Evolutionary conservation across 2,888 invertebrate species (phyloP).

Genomic region (Xanthorhoe spadicearia): DNA sequence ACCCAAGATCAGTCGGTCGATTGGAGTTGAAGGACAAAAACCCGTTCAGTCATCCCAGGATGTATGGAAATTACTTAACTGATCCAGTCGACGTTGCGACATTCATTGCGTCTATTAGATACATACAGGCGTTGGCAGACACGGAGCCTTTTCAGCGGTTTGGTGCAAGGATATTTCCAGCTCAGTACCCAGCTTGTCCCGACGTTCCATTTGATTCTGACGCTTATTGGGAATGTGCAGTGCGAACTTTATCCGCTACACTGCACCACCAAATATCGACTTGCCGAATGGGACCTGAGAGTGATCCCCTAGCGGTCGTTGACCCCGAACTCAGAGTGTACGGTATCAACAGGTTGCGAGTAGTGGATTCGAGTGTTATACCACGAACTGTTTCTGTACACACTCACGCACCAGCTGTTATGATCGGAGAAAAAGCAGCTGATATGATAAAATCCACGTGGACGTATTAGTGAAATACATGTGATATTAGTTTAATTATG

Average conservation of each 20-base stretch:
- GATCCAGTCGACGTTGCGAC: constrained; percentile 86
- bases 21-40: constrained; percentile 86
- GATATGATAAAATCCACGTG: constrained; percentile 82
- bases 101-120: constrained; percentile 85
- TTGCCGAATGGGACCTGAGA: constrained; percentile 86
- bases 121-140: constrained; percentile 74
- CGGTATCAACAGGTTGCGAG: constrained; percentile 76
- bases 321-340: constrained; percentile 84
- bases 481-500: constrained; percentile 5
- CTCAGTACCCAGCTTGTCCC: constrained; percentile 86
- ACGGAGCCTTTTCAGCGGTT: constrained; percentile 81
- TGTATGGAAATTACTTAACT: constrained; percentile 88
- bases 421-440: constrained; percentile 85
- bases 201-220: constrained; percentile 78
- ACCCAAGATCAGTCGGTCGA: constrained; percentile 88
- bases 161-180: constrained; percentile 80
- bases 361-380: constrained; percentile 83
- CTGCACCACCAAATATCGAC: constrained; percentile 88
- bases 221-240: constrained; percentile 87
- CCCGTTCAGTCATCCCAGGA: constrained; percentile 86
- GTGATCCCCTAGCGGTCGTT: constrained; percentile 86
- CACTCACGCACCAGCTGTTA: constrained; percentile 83
- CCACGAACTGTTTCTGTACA: constrained; percentile 82
- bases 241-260: constrained; percentile 85
- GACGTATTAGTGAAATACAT: constrained; percentile 44